Percentiles rank a stretch among this genome's conserved stretches.
phyloP scores from a whole-genome alignment of 1,140 invertebrate species.

The Bathynomus jamesi region DNA sequence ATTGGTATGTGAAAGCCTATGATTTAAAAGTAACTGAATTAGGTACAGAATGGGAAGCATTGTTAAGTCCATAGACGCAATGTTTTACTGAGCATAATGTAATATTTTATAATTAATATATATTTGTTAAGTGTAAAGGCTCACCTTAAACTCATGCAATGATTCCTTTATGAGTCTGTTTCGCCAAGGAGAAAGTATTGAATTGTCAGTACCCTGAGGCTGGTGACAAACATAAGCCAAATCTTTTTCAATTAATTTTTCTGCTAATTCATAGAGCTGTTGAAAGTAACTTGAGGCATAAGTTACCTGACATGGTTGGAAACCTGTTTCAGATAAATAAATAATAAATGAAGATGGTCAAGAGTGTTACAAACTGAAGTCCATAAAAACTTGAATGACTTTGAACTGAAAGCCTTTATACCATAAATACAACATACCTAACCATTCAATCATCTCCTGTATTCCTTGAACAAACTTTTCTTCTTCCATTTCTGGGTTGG shows the following conservation, averaged over 20 bases:
- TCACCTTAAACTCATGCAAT: constrained; percentile 73
- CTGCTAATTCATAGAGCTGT: constrained; percentile 87
- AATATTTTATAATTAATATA: no score
- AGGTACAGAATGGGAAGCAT: no score
- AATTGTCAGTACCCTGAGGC: constrained; percentile 88
- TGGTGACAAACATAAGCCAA: constrained; percentile 98
- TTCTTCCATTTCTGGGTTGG: constrained; percentile 99
- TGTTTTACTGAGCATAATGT: no score
- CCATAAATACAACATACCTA: constrained; percentile 54
- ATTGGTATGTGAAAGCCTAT: no score
- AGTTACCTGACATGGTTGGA: constrained; percentile 85
- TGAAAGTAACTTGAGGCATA: constrained; percentile 97
- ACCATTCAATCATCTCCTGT: constrained; percentile 93
- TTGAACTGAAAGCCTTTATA: no score
- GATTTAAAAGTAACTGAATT: no score
- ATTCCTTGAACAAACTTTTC: constrained; percentile 95
- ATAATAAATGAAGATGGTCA: no score
- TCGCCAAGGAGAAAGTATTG: constrained; percentile 91
- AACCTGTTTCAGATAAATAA: constrained; percentile 48
- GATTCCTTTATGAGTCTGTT: constrained; percentile 83
- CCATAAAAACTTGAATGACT: no score
- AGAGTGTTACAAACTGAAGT: no score
- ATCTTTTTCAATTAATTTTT: constrained; percentile 73
- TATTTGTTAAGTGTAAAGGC: no score
- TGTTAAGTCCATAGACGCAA: no score